A percentile compares a stretch with the other conserved stretches of the same genome.
Evolutionary conservation across 2,888 invertebrate species (phyloP).

Genomic region (Ceramica pisi): DNA sequence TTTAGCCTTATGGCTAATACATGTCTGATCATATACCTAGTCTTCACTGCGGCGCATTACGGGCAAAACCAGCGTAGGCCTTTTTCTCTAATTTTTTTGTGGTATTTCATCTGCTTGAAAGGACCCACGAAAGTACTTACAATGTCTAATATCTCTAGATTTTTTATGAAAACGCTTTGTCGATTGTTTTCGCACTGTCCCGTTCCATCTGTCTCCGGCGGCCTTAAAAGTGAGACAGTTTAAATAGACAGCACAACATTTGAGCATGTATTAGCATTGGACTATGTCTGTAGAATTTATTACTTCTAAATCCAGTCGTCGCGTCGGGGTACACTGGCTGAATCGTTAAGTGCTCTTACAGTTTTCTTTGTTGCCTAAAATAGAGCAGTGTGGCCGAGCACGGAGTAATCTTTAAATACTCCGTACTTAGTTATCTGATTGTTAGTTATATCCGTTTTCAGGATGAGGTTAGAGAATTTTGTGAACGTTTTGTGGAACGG

Average conservation of each 20-base stretch:
- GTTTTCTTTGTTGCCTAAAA: constrained; percentile 67
- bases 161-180: no score
- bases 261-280: constrained; percentile 56
- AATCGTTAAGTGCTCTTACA: constrained; percentile 61
- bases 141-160: no score
- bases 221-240: constrained; percentile 21
- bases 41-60: no score
- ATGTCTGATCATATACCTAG: no score
- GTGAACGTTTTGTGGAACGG: neutral
- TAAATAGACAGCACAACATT: constrained; percentile 41
- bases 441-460: constrained; percentile 18
- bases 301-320: constrained; percentile 62
- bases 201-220: neutral
- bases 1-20: no score
- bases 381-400: constrained; percentile 52
- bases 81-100: no score
- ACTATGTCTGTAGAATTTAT: constrained; percentile 62
- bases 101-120: no score
- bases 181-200: neutral
- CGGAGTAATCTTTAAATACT: constrained; percentile 57
- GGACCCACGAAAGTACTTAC: no score
- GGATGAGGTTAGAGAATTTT: constrained; percentile 3
- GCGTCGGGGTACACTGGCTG: constrained; percentile 50
- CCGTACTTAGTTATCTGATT: constrained; percentile 37
- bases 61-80: no score